A percentile compares a stretch with the other conserved stretches of the same genome.
Evolutionary conservation across 2,797 vertebrate genomes (phyloP).

Genomic region (Discoglossus pictus): DNA sequence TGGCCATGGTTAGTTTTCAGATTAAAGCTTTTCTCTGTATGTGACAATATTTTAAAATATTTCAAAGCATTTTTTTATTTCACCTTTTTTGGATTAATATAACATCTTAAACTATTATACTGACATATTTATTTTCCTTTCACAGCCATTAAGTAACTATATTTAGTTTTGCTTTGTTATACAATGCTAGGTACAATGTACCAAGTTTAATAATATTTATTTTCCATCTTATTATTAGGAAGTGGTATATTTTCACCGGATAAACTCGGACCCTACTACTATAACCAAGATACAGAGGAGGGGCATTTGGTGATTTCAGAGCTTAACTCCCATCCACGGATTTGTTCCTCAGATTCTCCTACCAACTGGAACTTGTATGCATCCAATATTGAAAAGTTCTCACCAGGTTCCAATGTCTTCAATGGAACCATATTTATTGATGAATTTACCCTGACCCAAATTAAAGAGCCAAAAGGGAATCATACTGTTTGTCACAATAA

Average conservation of each 20-base stretch:
- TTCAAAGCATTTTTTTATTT: too few species aligned
- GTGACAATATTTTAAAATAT: too few species aligned
- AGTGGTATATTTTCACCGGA: conserved; percentile 66
- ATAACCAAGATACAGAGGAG: conserved; percentile 61
- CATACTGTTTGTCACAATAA: conserved; percentile 63
- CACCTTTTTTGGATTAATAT: too few species aligned
- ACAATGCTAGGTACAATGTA: too few species aligned
- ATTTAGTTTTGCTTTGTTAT: too few species aligned
- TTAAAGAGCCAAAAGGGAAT: conserved; percentile 52
- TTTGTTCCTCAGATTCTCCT: conserved; percentile 9
- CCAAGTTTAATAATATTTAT: too few species aligned
- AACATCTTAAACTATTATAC: too few species aligned
- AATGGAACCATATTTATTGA: conserved; percentile 59
- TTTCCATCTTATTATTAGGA: conserved; percentile 50
- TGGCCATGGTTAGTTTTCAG: too few species aligned
- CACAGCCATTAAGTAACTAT: too few species aligned
- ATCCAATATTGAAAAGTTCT: conserved; percentile 7
- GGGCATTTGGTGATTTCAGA: conserved; percentile 63
- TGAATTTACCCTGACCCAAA: conserved; percentile 57
- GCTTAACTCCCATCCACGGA: conserved; percentile 54
- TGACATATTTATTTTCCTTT: too few species aligned
- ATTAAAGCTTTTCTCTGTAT: too few species aligned
- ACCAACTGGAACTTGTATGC: conserved; percentile 62
- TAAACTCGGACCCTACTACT: conserved; percentile 57
- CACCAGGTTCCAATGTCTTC: conserved; percentile 49